Evolutionary conservation across 1,140 invertebrate genomes (phyloP), one percentile per base, ranked within the genome.

Genomic region (Oreohelix idahoensis): DNA sequence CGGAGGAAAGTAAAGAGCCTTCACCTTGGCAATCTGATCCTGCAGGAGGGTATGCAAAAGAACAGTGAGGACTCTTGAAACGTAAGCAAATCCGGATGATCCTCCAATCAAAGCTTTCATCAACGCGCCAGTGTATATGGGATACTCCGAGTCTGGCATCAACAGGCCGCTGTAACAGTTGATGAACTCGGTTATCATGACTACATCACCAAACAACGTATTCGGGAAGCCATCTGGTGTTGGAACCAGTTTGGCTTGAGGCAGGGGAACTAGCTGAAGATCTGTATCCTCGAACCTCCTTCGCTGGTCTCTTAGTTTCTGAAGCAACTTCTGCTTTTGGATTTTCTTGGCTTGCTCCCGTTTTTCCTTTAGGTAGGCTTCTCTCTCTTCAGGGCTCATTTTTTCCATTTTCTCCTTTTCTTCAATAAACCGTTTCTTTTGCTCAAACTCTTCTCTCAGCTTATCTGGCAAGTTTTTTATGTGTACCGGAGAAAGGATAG

Each of bases 131-230:
- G 91, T 85, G 39, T 87, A 87, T 39, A 92, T 88, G 23, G 88
- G 86, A 75, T 90, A 88, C 23, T 90, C 87, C 36, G 90, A 88
- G 29, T 91, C 88, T n/a, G 92, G 91, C 90, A 92, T 92, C 8
- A 93, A 85, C 35, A 93, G 81, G 26, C 90, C 90, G 71, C 86
- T 79, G 84, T 88, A 93, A 81, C 89, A 91, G 36, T 87, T 89
- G 75, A 93, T 90, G 80, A 93, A 92, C 71, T 92, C 91, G 42
- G 91, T 90, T 11, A 92, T 87, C 90, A 92, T 91, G 78, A 89
- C 87, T 84, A 93, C 88, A 85, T 92, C 92, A 45, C 91, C 92
- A 89, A 93, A 93, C 58, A 89, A 49, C 81, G 92, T 90, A 86
- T 92, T 92, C 0, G 91, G 90, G 20, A 93, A 73, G 23, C 89